Base-by-base conservation (phyloP, 2,113 vertebrate genomes). In the Myocastor coypus region DNA sequence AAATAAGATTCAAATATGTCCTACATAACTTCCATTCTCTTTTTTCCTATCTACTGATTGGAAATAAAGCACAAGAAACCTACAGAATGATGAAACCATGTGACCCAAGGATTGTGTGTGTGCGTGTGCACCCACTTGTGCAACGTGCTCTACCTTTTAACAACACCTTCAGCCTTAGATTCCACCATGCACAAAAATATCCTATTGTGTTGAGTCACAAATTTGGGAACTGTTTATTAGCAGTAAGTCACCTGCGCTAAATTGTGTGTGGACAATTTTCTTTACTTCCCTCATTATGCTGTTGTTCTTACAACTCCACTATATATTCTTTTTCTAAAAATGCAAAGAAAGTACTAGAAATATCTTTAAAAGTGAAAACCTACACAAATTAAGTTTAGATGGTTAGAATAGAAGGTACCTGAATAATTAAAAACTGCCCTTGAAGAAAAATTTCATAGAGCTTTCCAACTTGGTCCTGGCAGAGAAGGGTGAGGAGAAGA, bases 301-400 rank as follows among this genome's bases (percentile, higher is more conserved):
- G 64, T 57, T 87, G 89, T 94, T 91, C 82, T 89, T 81, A 83
- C 83, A 81, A 46, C 82, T 91, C 87, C 59, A 7, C 78, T 73
- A 81, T 83, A 93, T 30, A 19, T 69, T 26, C 32, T 50, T 89
- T 73, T 91, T 57, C 7, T 86, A 64, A 87, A 37, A 71, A 85
- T 61, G 26, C 71, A 95, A 92, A 87, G 52, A 96, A 83, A 83
- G n/a, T 26, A 68, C 42, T 68, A 75, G 88, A 88, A 19, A 40
- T 77, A 30, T 75, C 40, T 50, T 75, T 42, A 16, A 63, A 16
- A 83, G 16, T 77, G 69, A 87, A 59, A 92, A 61, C 34, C 50
- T 42, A 66, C 30, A 83, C 85, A 97, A 94, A 50, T 83, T 75
- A 73, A 88, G 92, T 91, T 87, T 92, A 78, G 68, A 57, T 50